Percentiles rank a stretch among this genome's conserved stretches.
Evolutionary conservation across 30 jellyfish, hydroid and myxozoan species (phyloP).

Genomic region (Catostylus mosaicus): DNA sequence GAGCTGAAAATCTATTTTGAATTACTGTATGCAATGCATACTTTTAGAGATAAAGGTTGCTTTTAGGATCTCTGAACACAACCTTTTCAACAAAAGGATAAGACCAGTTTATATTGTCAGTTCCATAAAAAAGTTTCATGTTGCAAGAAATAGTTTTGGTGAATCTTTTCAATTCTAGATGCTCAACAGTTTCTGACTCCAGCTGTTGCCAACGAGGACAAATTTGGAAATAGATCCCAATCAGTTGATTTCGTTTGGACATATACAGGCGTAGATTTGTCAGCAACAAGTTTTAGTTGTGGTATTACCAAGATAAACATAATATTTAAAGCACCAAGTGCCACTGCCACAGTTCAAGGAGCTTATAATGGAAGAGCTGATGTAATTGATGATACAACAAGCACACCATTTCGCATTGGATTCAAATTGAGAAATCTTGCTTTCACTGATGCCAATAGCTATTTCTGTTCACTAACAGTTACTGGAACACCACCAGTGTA

Average conservation of each 20-base stretch:
- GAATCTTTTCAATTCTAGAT: neutral
- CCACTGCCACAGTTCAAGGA: neutral
- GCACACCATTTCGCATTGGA: conserved; percentile 3
- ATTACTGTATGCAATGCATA: too few relatives aligned
- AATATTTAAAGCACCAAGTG: neutral
- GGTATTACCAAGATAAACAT: neutral
- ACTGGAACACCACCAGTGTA: neutral
- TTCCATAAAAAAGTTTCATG: too few relatives aligned
- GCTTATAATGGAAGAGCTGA: neutral
- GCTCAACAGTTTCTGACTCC: conserved; percentile 3
- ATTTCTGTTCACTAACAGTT: neutral
- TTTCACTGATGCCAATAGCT: conserved; percentile 3
- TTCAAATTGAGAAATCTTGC: neutral
- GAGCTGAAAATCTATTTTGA: too few relatives aligned
- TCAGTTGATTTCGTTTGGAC: conserved; percentile 11
- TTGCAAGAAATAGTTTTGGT: too few relatives aligned
- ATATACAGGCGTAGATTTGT: neutral
- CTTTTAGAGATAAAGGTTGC: too few relatives aligned
- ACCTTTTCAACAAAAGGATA: too few relatives aligned
- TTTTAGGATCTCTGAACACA: too few relatives aligned
- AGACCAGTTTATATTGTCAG: too few relatives aligned
- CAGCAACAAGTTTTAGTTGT: neutral
- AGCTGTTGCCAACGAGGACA: neutral
- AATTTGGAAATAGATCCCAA: neutral
- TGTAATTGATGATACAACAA: conserved; percentile 3